Percentiles rank a stretch among this genome's conserved stretches.
These are phyloP conservation scores for Gallinago undulata DNA, from an alignment of 2,113 vertebrate genomes.

Conservation along the genomic window DNA sequence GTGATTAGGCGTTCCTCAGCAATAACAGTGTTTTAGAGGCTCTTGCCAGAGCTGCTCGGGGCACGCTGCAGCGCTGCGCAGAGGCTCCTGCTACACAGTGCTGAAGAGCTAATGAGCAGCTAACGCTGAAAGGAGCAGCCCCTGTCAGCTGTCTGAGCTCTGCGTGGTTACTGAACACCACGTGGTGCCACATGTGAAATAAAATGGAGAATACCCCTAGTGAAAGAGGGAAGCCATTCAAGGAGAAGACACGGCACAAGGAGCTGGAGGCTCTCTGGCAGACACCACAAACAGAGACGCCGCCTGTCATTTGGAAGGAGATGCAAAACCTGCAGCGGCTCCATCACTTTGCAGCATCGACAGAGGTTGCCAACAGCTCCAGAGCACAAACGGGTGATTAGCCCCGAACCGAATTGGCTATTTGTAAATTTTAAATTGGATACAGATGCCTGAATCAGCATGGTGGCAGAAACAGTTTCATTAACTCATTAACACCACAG, in stretches of 20 bases:
- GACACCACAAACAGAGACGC: not conserved
- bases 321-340: not conserved
- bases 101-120: not conserved
- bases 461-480: not conserved
- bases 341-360: not conserved
- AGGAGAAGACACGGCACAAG: not conserved
- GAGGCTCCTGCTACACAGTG: not conserved
- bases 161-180: not conserved
- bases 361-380: not conserved
- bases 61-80: rapidly evolving
- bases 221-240: not conserved
- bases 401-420: not conserved
- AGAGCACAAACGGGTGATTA: not conserved
- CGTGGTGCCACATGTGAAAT: not conserved
- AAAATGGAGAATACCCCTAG: not conserved
- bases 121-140: not conserved
- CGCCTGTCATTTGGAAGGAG: not conserved
- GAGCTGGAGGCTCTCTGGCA: not conserved
- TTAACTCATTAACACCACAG: not conserved
- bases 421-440: not conserved
- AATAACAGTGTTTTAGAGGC: not conserved
- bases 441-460: not conserved
- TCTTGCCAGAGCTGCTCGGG: not conserved
- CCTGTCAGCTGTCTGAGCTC: not conserved
- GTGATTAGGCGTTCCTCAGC: not conserved